Conservation (phyloP, 1,140 invertebrate genomes). For the Euwallacea fornicatus region DNA sequence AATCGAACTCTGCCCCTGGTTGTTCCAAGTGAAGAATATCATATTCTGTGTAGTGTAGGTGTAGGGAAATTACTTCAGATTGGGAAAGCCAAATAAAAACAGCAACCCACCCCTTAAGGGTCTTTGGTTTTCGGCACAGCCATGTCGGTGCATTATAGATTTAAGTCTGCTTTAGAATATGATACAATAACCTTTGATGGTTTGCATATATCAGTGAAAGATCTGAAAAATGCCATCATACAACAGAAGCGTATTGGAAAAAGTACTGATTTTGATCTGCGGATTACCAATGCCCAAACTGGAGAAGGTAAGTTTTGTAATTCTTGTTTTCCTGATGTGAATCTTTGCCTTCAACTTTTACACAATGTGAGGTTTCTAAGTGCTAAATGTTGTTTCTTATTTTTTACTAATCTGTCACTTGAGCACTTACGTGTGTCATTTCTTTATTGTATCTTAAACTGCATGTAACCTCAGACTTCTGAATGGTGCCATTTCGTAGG, state of each 20-base stretch:
- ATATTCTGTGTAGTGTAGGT: no score
- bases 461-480: not conserved
- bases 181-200: slow-evolving; percentile 97
- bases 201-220: slow-evolving; percentile 90
- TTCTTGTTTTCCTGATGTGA: not conserved
- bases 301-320: slow-evolving; percentile 79
- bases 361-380: no score
- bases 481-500: no score
- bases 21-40: no score
- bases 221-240: slow-evolving; percentile 92
- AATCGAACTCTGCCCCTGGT: no score
- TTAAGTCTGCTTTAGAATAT: slow-evolving; percentile 92
- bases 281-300: slow-evolving; percentile 96
- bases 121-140: not conserved
- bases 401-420: no score
- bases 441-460: not conserved
- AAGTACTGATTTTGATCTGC: slow-evolving; percentile 91
- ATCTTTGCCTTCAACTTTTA: not conserved
- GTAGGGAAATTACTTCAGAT: no score
- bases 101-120: no score
- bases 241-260: slow-evolving; percentile 94
- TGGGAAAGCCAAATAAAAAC: no score
- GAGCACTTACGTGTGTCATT: no score
- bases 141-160: slow-evolving; percentile 98
- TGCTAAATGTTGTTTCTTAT: no score